Conservation (phyloP, 37 sponge, comb jelly and placozoan genomes). For the Hormiphora californensis region DNA sequence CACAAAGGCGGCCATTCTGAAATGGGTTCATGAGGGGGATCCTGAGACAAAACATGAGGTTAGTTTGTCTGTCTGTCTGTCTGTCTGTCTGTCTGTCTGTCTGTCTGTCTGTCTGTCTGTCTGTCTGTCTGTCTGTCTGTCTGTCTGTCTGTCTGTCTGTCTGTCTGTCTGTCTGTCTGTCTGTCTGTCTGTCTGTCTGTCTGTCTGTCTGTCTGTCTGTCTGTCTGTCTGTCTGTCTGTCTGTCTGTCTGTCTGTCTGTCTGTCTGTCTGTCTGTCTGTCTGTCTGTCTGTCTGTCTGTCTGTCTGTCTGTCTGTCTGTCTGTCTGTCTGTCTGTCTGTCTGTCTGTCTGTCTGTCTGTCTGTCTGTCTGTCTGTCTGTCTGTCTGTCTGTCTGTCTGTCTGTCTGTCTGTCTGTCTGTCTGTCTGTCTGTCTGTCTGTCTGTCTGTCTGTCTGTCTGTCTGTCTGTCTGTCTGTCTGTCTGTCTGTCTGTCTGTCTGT, state of each 20-base stretch:
- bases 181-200: neutral
- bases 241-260: neutral
- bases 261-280: neutral
- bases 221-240: neutral
- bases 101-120: slow-evolving; percentile 1
- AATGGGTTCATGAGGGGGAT: no score
- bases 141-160: slow-evolving; percentile 1
- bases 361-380: neutral
- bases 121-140: slow-evolving; percentile 1
- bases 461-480: slow-evolving; percentile 1
- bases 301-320: neutral
- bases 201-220: neutral
- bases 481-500: neutral
- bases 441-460: neutral
- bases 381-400: slow-evolving; percentile 1
- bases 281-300: neutral
- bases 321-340: neutral
- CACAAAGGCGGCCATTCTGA: no score
- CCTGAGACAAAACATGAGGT: no score
- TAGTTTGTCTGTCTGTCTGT: neutral
- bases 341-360: neutral
- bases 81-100: neutral
- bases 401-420: slow-evolving; percentile 1
- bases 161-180: neutral
- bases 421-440: neutral